Percentiles rank a stretch among this genome's conserved stretches.
These are phyloP conservation scores for Galeopterus variegatus DNA, from an alignment of 2,113 vertebrate genomes.

Conservation along the genomic window DNA sequence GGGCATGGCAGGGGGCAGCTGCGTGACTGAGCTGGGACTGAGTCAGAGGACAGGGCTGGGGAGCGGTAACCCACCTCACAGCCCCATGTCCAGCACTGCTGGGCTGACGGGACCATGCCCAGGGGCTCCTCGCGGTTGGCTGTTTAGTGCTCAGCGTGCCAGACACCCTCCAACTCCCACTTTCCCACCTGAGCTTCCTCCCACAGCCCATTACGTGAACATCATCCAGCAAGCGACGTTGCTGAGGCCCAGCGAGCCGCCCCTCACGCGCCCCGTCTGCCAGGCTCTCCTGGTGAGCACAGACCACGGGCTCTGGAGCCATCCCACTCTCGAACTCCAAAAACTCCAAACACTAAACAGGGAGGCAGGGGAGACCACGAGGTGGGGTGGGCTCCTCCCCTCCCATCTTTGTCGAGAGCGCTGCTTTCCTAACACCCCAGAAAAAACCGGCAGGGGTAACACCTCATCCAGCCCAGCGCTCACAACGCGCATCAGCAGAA, in stretches of 20 bases:
- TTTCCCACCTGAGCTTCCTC: not conserved
- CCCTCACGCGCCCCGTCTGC: not conserved
- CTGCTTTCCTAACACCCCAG: no score
- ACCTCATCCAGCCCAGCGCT: no score
- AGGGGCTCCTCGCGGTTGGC: not conserved
- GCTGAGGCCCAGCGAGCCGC: no score
- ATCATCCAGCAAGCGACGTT: not conserved
- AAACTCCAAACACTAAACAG: not conserved
- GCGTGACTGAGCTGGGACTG: no score
- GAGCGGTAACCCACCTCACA: not conserved
- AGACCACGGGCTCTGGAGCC: not conserved
- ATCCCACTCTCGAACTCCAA: no score
- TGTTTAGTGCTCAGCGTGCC: no score
- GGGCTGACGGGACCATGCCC: not conserved
- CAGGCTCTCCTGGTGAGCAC: accelerated
- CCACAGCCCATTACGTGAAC: accelerated
- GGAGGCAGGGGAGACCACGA: not conserved
- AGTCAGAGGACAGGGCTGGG: no score
- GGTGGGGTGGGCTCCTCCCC: not conserved
- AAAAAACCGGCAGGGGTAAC: no score
- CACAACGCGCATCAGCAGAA: no score
- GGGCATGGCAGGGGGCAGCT: not conserved
- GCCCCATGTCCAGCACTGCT: no score
- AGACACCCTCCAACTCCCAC: accelerated
- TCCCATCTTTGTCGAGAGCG: no score